A percentile compares a stretch with the other conserved stretches of the same genome.
phyloP scores from a whole-genome alignment of 2,888 invertebrate species.

The Drosophila rellima region DNA sequence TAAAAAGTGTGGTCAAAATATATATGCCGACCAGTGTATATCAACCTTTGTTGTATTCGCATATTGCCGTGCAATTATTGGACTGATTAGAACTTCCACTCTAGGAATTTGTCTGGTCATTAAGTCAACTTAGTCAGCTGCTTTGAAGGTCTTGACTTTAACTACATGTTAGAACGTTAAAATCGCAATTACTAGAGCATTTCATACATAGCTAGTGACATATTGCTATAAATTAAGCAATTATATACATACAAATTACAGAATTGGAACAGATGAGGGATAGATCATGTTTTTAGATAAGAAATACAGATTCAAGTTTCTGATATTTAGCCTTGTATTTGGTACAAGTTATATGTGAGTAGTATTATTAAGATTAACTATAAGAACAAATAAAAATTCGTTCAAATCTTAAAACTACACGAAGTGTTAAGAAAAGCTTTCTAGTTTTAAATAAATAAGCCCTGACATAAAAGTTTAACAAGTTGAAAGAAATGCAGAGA shows the following conservation, averaged over 20 bases:
- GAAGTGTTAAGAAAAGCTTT: too few relatives aligned
- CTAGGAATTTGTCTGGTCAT: slow-evolving; percentile 40
- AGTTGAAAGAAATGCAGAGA: too few relatives aligned
- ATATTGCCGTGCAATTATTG: slow-evolving; percentile 12
- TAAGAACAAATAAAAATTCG: too few relatives aligned
- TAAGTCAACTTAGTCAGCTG: slow-evolving; percentile 41
- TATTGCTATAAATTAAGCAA: slow-evolving; percentile 19
- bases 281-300: background rate
- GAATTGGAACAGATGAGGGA: background rate
- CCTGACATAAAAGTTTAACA: too few relatives aligned
- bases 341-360: too few relatives aligned
- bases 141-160: slow-evolving; percentile 38
- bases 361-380: too few relatives aligned
- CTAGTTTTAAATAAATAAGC: too few relatives aligned
- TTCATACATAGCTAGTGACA: slow-evolving; percentile 13
- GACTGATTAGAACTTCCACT: slow-evolving; percentile 34
- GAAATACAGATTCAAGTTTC: background rate
- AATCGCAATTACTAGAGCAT: slow-evolving; percentile 28
- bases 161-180: slow-evolving; percentile 23
- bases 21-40: too few relatives aligned
- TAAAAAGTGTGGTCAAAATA: too few relatives aligned
- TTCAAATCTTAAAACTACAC: too few relatives aligned
- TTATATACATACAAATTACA: slow-evolving; percentile 1
- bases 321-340: too few relatives aligned
- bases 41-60: slow-evolving; percentile 15